These are phyloP conservation scores for Araneus ventricosus DNA, from an alignment of 1,140 invertebrate genomes.

Conservation along the genomic window DNA sequence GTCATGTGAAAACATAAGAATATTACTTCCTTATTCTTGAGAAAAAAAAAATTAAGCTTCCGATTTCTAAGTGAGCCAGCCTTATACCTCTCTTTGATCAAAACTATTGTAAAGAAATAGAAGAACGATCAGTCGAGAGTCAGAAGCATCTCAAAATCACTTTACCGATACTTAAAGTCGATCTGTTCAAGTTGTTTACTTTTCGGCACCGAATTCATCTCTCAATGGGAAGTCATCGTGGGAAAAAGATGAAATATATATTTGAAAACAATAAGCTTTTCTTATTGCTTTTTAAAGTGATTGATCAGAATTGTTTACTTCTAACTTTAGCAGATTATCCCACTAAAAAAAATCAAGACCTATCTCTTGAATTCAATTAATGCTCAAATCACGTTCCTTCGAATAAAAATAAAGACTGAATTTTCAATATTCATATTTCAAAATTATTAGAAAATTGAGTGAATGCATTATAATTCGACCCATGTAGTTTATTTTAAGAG, in stretches of 20 bases:
- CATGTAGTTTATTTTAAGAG: too few species aligned
- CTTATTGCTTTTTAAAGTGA: background rate
- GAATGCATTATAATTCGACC: too few species aligned
- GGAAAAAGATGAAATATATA: background rate
- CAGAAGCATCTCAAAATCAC: background rate
- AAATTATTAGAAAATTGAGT: too few species aligned
- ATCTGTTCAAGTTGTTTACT: constrained; percentile 11
- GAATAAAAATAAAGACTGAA: background rate
- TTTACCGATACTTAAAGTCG: background rate
- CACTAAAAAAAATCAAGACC: background rate
- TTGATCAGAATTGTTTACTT: background rate
- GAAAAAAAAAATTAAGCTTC: background rate
- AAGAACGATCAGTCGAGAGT: background rate
- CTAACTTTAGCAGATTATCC: background rate
- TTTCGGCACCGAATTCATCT: background rate
- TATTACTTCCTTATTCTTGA: too few species aligned
- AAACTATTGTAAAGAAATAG: background rate
- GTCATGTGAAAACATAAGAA: too few species aligned
- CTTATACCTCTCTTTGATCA: background rate
- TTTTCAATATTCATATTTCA: too few species aligned
- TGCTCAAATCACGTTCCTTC: background rate
- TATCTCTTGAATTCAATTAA: background rate
- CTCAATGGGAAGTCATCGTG: background rate
- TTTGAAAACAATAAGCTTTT: background rate
- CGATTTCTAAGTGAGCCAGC: background rate